phyloP scores from a whole-genome alignment of 2,888 invertebrate species.

The Myathropa florea region DNA sequence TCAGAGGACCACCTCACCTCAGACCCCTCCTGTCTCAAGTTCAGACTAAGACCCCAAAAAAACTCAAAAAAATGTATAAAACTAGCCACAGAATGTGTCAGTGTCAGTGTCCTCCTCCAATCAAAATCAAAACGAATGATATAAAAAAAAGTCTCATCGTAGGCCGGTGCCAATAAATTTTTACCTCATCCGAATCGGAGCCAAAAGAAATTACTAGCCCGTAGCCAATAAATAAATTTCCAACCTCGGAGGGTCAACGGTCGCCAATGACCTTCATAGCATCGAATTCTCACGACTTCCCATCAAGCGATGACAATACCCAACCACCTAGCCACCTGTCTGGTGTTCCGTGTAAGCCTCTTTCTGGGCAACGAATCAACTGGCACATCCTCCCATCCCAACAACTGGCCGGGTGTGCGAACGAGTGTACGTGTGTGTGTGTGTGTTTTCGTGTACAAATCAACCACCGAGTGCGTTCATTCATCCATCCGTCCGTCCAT shows the following conservation, averaged over 20 bases:
- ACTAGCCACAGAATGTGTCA: not conserved
- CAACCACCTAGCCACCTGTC: slow-evolving; percentile 52
- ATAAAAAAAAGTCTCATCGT: slow-evolving; percentile 22
- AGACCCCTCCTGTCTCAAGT: not conserved
- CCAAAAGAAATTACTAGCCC: slow-evolving; percentile 52
- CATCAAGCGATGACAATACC: slow-evolving; percentile 36
- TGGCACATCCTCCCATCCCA: slow-evolving; percentile 51
- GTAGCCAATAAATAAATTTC: slow-evolving; percentile 60
- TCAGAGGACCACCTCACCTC: not conserved
- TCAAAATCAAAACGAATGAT: not conserved
- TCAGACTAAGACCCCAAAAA: not conserved
- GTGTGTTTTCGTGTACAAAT: not conserved
- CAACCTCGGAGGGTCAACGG: slow-evolving; percentile 38
- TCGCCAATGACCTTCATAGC: slow-evolving; percentile 39
- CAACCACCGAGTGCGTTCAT: slow-evolving; percentile 59
- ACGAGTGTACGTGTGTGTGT: no score
- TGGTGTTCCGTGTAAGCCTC: slow-evolving; percentile 48
- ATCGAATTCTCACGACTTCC: slow-evolving; percentile 35
- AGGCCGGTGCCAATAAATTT: slow-evolving; percentile 59
- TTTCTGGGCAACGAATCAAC: slow-evolving; percentile 65
- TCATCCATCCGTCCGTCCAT: slow-evolving; percentile 28
- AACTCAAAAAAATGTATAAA: not conserved
- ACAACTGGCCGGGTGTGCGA: slow-evolving; percentile 22
- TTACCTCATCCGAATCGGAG: slow-evolving; percentile 33
- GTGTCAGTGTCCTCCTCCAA: slow-evolving; percentile 3